These are phyloP conservation scores for Gymnobelideus leadbeateri DNA, from an alignment of 2,113 vertebrate species.

Conservation along the genomic window DNA sequence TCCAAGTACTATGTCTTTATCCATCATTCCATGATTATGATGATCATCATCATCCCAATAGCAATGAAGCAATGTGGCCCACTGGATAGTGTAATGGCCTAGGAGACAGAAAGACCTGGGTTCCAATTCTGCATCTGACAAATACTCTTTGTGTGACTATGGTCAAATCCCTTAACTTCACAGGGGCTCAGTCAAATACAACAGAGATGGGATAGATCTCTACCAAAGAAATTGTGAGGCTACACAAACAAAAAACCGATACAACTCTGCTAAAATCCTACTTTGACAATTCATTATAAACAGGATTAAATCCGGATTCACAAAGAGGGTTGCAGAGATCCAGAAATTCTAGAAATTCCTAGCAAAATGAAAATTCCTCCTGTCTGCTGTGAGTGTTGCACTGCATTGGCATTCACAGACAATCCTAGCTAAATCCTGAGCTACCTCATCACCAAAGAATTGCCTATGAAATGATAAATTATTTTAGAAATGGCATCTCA, in stretches of 20 bases:
- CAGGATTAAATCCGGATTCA: neutral
- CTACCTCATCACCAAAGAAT: neutral
- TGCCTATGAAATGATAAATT: neutral
- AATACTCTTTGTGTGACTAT: neutral
- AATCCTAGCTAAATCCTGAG: neutral
- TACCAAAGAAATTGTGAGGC: neutral
- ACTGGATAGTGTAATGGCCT: neutral
- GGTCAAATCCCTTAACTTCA: neutral
- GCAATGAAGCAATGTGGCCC: neutral
- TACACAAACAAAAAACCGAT: neutral
- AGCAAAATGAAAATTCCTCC: neutral
- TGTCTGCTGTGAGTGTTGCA: neutral
- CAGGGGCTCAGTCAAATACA: neutral
- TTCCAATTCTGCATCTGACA: neutral
- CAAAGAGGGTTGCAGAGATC: neutral
- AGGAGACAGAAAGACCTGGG: neutral
- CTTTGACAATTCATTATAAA: neutral
- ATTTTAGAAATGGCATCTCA: neutral
- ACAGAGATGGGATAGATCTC: neutral
- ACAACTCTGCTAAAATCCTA: neutral
- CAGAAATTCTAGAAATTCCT: neutral
- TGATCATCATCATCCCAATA: too few species aligned
- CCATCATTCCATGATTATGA: neutral
- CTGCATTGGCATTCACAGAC: neutral
- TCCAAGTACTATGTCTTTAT: neutral